phyloP scores from a whole-genome alignment of 2,113 vertebrate genomes.

The Fregata magnificens region DNA sequence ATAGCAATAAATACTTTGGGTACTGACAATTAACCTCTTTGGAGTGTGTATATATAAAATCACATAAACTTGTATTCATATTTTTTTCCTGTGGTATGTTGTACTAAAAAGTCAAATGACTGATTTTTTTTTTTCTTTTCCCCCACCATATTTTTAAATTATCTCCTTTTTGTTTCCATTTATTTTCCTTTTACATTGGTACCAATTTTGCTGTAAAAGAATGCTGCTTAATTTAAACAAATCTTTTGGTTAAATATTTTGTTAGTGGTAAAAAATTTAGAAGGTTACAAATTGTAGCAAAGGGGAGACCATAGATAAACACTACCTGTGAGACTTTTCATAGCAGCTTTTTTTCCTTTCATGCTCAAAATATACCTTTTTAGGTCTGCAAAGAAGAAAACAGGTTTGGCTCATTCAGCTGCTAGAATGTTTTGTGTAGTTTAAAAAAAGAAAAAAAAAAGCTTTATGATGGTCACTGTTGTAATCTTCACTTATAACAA shows the following conservation, averaged over 20 bases:
- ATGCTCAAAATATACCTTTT: slow-evolving; percentile 39
- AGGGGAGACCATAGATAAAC: slow-evolving; percentile 54
- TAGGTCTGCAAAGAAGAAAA: slow-evolving; percentile 47
- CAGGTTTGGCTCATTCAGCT: slow-evolving; percentile 68
- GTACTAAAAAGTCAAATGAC: slow-evolving; percentile 79
- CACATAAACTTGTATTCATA: slow-evolving; percentile 82
- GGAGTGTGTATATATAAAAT: slow-evolving; percentile 85
- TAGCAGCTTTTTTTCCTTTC: slow-evolving; percentile 55
- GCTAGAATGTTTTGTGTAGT: slow-evolving; percentile 82
- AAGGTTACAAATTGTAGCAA: slow-evolving; percentile 57
- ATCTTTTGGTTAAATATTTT: slow-evolving; percentile 73
- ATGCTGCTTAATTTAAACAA: slow-evolving; percentile 79
- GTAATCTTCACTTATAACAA: slow-evolving; percentile 74
- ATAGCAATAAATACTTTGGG: slow-evolving; percentile 89
- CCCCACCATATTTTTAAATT: slow-evolving; percentile 72
- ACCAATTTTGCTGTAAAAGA: slow-evolving; percentile 83
- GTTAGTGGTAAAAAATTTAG: slow-evolving; percentile 55
- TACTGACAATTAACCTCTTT: slow-evolving; percentile 86
- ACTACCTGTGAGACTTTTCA: slow-evolving; percentile 62
- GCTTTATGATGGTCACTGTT: slow-evolving; percentile 71
- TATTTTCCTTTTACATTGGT: slow-evolving; percentile 80
- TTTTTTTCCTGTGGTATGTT: slow-evolving; percentile 84
- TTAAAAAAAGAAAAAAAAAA: slow-evolving; percentile 46
- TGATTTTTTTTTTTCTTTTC: slow-evolving; percentile 45
- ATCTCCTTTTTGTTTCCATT: slow-evolving; percentile 30